phyloP scores from a whole-genome alignment of 2,113 vertebrate genomes.

The Delphinapterus leucas region DNA sequence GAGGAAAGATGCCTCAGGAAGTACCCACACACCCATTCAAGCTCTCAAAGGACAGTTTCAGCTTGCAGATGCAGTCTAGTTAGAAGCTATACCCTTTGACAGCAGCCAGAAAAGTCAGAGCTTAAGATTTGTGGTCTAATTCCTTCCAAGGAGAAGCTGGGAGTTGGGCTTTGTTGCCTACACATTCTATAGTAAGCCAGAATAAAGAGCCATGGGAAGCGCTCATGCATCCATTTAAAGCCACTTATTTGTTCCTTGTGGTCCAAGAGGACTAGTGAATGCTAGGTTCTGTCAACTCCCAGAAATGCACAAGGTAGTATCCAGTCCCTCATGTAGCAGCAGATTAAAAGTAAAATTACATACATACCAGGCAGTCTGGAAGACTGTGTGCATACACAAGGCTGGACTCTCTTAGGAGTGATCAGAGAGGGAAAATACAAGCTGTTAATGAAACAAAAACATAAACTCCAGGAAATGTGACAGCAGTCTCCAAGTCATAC shows the following conservation, averaged over 20 bases:
- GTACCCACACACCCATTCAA: not conserved
- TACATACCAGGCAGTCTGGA: not conserved
- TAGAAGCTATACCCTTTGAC: not conserved
- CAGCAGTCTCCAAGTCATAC: not conserved
- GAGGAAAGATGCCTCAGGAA: not conserved
- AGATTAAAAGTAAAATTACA: not conserved
- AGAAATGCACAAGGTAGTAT: not conserved
- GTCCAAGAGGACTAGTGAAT: not conserved
- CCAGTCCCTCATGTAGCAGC: not conserved
- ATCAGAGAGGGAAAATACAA: not conserved
- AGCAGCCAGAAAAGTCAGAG: not conserved
- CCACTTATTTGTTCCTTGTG: not conserved
- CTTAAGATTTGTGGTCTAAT: not conserved
- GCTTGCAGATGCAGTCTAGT: not conserved
- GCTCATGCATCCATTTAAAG: not conserved
- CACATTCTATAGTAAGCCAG: not conserved
- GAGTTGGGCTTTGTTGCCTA: not conserved
- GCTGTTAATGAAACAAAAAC: not conserved
- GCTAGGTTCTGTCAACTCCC: not conserved
- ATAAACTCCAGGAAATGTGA: not conserved
- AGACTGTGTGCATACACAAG: not conserved
- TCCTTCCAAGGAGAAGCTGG: not conserved
- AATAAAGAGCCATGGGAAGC: not conserved
- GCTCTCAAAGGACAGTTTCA: not conserved
- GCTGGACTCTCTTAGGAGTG: not conserved